Evolutionary conservation across 2,113 vertebrate species (phyloP), one percentile per base, ranked within the genome.

Genomic region (Pyxicephalus adspersus): DNA sequence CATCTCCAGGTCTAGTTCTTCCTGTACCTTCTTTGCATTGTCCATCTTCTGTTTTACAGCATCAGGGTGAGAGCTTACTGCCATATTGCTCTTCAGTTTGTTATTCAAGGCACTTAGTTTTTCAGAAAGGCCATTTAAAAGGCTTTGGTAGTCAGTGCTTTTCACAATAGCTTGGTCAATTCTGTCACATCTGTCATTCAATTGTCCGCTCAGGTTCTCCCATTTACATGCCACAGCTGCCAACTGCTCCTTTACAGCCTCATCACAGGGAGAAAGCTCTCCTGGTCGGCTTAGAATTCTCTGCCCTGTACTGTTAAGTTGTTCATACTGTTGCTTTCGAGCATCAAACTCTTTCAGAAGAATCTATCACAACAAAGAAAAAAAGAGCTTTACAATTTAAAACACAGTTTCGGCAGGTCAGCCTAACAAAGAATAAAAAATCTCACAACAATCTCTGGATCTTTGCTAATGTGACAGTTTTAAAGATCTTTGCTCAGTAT

Each of bases 321-420:
- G 95, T 23, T 99, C 95, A 0, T 95, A 97, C 45, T 99, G 97
- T 55, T 92, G 91, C 82, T 94, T 97, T 77, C 95, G 93, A 29
- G 95, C 97, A 84, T 97, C 95, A 81, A 99, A 99, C 84, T 99
- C 98, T 84, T 98, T 96, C n/a, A 96, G 93, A 38, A 99, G 92
- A 87, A 99, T 99, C 98, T 99, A 84, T 51, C 76, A 64, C 18
- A 18, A 57, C 64, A 83, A 28, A 77, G 73, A 20, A 9, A 83
- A 54, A 34, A 34, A 34, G 7, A 6, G n/a, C 22, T 18, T 0
- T 5, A 38, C 22, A 51, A 70, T 5, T 2, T 2, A 26, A 70
- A 22, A 58, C 19, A 72, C 45, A 70, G 11, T 0, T 45, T 0
- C 38, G 15, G 38, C 38, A 45, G 38, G 6, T 13, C 38, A 15